Percentiles rank a stretch among this genome's conserved stretches.
These are phyloP conservation scores for Diaperis boleti DNA, from an alignment of 2,888 invertebrate genomes.

Conservation along the genomic window DNA sequence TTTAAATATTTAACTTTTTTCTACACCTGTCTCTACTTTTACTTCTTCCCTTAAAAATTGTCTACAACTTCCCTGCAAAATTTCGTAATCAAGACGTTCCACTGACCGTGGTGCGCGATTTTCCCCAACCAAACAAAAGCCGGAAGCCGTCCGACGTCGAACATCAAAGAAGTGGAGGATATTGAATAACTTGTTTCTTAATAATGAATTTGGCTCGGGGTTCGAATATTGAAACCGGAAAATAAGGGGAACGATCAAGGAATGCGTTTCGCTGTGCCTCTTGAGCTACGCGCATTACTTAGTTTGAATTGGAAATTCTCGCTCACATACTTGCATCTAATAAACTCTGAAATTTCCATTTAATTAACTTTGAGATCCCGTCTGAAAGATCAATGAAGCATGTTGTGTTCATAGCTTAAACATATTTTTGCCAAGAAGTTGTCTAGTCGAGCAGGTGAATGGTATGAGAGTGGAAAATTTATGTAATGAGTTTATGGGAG, in stretches of 20 bases:
- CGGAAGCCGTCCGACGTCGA: slow-evolving; percentile 55
- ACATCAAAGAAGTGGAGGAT: slow-evolving; percentile 60
- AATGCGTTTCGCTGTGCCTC: slow-evolving; percentile 58
- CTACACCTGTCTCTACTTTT: too few species aligned
- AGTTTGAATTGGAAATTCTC: slow-evolving; percentile 67
- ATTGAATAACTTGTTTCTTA: slow-evolving; percentile 65
- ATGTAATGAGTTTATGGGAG: slow-evolving; percentile 18
- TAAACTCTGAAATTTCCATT: slow-evolving; percentile 67
- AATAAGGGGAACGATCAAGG: slow-evolving; percentile 54
- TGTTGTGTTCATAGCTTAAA: slow-evolving; percentile 51
- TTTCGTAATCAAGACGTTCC: background rate
- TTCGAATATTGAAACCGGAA: slow-evolving; percentile 59
- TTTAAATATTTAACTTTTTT: too few species aligned
- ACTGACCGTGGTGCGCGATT: too few species aligned
- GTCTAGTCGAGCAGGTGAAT: slow-evolving; percentile 15
- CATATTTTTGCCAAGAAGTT: slow-evolving; percentile 38
- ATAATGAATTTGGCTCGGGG: slow-evolving; percentile 63
- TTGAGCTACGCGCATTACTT: slow-evolving; percentile 59
- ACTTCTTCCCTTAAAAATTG: too few species aligned
- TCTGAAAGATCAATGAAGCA: slow-evolving; percentile 60
- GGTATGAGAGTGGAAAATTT: slow-evolving; percentile 25
- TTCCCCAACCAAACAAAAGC: slow-evolving; percentile 48
- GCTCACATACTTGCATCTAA: slow-evolving; percentile 67
- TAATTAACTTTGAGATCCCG: slow-evolving; percentile 65
- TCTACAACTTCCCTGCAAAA: background rate